Evolutionary conservation across 2,797 vertebrate genomes (phyloP), one percentile per base, ranked within the genome.

Genomic region (Margarornis squamiger): DNA sequence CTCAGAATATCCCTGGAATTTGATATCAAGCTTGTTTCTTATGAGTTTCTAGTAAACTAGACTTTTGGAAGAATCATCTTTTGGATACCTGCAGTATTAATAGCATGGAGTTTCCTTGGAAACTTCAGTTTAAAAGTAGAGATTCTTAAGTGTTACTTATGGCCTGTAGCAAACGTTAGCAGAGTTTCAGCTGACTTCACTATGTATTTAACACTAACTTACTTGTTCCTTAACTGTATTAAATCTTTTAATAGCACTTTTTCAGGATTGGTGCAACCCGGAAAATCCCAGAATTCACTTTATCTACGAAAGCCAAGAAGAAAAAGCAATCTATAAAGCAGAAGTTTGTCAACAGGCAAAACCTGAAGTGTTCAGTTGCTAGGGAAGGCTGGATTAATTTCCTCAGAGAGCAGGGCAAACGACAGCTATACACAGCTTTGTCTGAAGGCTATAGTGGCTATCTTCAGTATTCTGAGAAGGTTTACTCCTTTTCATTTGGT

Each of bases 251-350:
- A 94, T 95, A 93, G 83, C 81, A 81, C 86, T 95, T 94, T 95
- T 96, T 95, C 77, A 83, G 92, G 70, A 90, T 77, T 92, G 75
- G 65, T 95, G 81, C 74, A 96, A 72, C 91, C 83, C 91, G 71
- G 86, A 97, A 97, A 95, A 94, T 95, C 96, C 92, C 96, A 97
- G 95, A 91, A 93, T 93, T 96, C 52, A 29, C 27, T 80, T 78
- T 38, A 43, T 36, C 61, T 70, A 43, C 23, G 45, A 61, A 65
- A 79, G 32, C 16, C 62, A 94, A 63, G 34, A 71, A 75, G 36
- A 74, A 90, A 89, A 89, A 90, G 39, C 30, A 59, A 68, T 76
- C 51, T 65, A 29, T 57, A 82, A 78, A 83, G 34, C 65, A 85
- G 70, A 92, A 93, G 21, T 77, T 48, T 67, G 70, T 91, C 68